A percentile compares a stretch with the other conserved stretches of the same genome.
phyloP scores from a whole-genome alignment of 1,140 invertebrate genomes.

The Cepaea nemoralis region DNA sequence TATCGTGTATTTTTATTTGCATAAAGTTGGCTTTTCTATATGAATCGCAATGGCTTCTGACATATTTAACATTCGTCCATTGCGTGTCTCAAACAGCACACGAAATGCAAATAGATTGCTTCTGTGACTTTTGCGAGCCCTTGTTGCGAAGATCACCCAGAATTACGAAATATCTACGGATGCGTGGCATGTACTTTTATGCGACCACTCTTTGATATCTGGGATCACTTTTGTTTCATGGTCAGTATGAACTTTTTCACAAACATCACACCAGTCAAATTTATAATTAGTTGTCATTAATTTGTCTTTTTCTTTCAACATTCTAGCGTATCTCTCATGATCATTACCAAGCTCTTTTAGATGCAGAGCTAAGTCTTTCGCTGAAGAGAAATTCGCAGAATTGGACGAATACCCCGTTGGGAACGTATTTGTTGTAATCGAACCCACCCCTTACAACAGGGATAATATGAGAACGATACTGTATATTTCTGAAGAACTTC shows the following conservation, averaged over 20 bases:
- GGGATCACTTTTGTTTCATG: not conserved
- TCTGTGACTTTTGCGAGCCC: no score
- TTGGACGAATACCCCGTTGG: not conserved
- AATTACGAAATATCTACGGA: not conserved
- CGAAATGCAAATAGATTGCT: no score
- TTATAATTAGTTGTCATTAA: not conserved
- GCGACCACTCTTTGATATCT: conserved; percentile 12
- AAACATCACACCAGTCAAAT: not conserved
- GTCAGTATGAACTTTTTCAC: not conserved
- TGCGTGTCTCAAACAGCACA: no score
- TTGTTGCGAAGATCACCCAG: no score
- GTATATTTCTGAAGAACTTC: conserved; percentile 48
- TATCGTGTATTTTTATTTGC: no score
- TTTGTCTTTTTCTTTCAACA: conserved; percentile 13
- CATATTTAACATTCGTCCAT: no score
- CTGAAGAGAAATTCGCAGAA: not conserved
- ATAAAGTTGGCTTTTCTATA: no score
- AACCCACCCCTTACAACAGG: conserved; percentile 24
- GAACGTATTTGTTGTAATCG: conserved; percentile 30
- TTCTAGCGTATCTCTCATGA: not conserved
- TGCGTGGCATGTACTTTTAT: not conserved
- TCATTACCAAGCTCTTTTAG: conserved; percentile 4
- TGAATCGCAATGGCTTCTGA: no score
- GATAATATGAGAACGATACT: not conserved
- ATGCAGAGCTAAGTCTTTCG: not conserved